Base-by-base conservation (phyloP, 2,797 vertebrate species). In the Glyptemys insculpta region DNA sequence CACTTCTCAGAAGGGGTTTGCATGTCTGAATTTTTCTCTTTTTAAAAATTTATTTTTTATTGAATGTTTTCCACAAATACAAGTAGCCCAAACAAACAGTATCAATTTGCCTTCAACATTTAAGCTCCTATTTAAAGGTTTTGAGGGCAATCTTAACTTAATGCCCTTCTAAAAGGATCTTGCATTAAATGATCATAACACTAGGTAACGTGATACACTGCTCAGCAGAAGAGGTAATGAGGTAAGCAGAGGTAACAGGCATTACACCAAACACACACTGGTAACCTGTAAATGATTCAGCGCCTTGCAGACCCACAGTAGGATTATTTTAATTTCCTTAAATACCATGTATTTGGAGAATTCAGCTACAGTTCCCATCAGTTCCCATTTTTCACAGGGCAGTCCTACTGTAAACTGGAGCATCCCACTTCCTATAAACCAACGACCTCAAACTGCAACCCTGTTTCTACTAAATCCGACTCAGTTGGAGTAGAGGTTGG, bases 281-380 rank as follows among this genome's bases (percentile, higher is more conserved):
- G 8, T 81, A 82, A 76, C 16, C 37, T 78, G 5, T 49, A 90
- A 65, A 19, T 74, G 68, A 74, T 37, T 72, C 65, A 72, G 18
- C 5, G 5, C 65, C n/a, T 72, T 72, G n/a, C 8, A 74, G 62
- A 18, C 62, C 31, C 16, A 16, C 14, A 65, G 34, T 9, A n/a
- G 34, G 56, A 29, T 65, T 65, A 65, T 65, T n/a, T n/a, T 8
- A 19, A 65, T 65, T n/a, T n/a, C 16, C 62, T 65, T n/a, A 31
- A 65, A n/a, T n/a, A n/a, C 8, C 1, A 19, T 65, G 62, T 65
- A 56, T 62, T 53, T 44, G 54, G 90, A 52, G 8, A 9, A 25
- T 78, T 85, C 81, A 62, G 8, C 3, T 0, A 4, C 1, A 80
- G 6, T 47, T 83, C 12, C 9, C 8, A 1, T 18, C 12, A n/a